Percentiles rank a stretch among this genome's conserved stretches.
phyloP scores from a whole-genome alignment of 37 sponge, comb jelly and placozoan species.

The Haliclona indistincta region DNA sequence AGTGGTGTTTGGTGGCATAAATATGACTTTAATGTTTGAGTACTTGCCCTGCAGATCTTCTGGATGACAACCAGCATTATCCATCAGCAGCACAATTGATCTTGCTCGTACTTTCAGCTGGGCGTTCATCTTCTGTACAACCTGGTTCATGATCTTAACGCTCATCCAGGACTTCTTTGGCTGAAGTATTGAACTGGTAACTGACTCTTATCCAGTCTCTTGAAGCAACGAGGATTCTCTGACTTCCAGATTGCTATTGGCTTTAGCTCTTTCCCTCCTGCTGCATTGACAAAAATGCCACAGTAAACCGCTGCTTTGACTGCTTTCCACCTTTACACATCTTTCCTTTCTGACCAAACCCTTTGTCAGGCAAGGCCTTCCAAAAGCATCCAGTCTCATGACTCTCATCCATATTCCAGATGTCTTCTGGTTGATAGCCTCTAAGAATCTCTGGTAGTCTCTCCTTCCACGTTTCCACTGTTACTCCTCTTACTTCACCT shows the following conservation, averaged over 20 bases:
- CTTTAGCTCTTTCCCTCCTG: conserved; percentile 48
- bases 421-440: conserved; percentile 24
- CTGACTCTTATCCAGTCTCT: conserved; percentile 33
- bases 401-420: conserved; percentile 65
- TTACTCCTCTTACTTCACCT: conserved; percentile 42
- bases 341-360: conserved; percentile 38
- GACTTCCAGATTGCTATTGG: conserved; percentile 65
- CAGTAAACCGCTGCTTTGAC: conserved; percentile 59
- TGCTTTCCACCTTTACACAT: conserved; percentile 63
- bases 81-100: conserved; percentile 49
- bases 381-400: conserved; percentile 57
- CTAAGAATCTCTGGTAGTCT: conserved; percentile 41
- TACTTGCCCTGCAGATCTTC: conserved; percentile 42
- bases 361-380: conserved; percentile 57
- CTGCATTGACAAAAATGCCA: conserved; percentile 63
- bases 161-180: conserved; percentile 70
- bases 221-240: conserved; percentile 66
- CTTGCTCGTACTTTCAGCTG: conserved; percentile 20
- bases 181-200: conserved; percentile 68
- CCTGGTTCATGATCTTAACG: conserved; percentile 40
- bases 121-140: conserved; percentile 19
- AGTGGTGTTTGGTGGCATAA: conserved; percentile 64
- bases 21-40: conserved; percentile 55
- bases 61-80: conserved; percentile 79
- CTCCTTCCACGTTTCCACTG: conserved; percentile 60